A percentile compares a stretch with the other conserved stretches of the same genome.
Evolutionary conservation across 2,797 vertebrate species (phyloP).

Genomic region (Huso huso): DNA sequence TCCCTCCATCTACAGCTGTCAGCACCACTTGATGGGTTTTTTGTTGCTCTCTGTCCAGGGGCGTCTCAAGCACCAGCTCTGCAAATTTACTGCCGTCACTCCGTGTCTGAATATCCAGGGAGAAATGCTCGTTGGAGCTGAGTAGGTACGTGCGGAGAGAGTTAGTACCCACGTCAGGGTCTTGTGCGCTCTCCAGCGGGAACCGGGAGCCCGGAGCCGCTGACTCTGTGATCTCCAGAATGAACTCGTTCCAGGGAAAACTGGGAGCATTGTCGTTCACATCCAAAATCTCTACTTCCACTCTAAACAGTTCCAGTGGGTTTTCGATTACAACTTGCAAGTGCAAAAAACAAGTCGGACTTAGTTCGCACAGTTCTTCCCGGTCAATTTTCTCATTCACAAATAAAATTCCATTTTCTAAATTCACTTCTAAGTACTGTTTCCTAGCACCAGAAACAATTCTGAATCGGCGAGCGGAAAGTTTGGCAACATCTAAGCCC

Average conservation of each 20-base stretch:
- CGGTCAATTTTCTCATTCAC: conserved; percentile 61
- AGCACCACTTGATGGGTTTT: conserved; percentile 52
- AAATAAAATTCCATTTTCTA: conserved; percentile 86
- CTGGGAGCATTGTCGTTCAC: conserved; percentile 60
- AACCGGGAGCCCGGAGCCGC: conserved; percentile 57
- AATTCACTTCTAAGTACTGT: conserved; percentile 85
- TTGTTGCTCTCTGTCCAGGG: conserved; percentile 56
- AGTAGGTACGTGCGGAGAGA: conserved; percentile 59
- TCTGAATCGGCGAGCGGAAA: conserved; percentile 78
- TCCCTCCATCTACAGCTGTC: conserved; percentile 62
- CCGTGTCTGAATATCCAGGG: conserved; percentile 54
- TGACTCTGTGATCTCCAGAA: conserved; percentile 59
- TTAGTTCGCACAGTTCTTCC: conserved; percentile 56
- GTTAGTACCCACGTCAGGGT: conserved; percentile 59
- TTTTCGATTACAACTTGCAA: conserved; percentile 57
- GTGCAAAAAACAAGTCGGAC: conserved; percentile 50
- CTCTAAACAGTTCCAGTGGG: conserved; percentile 57
- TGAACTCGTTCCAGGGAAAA: conserved; percentile 56
- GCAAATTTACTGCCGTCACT: conserved; percentile 58
- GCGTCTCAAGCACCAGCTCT: conserved; percentile 60
- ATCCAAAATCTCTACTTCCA: conserved; percentile 65
- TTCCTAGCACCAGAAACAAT: conserved; percentile 68
- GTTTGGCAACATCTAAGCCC: conserved; percentile 76
- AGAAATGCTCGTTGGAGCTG: conserved; percentile 56
- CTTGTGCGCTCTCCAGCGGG: conserved; percentile 61